Evolutionary conservation across 2,888 invertebrate species (phyloP).

Genomic region (Mallateleia sp.): DNA sequence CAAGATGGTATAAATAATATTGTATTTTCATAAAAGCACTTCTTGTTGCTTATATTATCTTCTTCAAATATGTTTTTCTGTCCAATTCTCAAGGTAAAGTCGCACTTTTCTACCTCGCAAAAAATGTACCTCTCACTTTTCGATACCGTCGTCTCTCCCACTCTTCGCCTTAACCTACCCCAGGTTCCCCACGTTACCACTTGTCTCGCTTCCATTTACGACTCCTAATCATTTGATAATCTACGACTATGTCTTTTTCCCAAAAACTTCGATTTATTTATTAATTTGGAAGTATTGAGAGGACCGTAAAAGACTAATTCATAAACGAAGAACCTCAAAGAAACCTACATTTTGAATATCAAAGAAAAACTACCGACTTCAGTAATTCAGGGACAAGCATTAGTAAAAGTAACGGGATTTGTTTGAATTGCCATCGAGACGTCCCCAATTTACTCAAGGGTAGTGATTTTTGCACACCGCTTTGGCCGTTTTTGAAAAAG

Average conservation of each 20-base stretch:
- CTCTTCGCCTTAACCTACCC: no score
- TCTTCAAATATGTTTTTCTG: slow-evolving; percentile 82
- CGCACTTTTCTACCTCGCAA: slow-evolving; percentile 68
- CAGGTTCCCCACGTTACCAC: no score
- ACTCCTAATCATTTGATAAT: slow-evolving; percentile 38
- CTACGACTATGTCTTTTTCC: slow-evolving; percentile 69
- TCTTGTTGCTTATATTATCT: slow-evolving; percentile 89
- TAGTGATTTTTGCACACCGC: neutral
- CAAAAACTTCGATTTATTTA: slow-evolving; percentile 29
- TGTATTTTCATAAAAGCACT: slow-evolving; percentile 89
- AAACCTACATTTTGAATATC: no score
- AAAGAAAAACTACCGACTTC: neutral
- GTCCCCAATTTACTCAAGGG: no score
- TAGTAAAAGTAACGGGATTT: neutral
- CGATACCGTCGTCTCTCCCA: slow-evolving; percentile 44
- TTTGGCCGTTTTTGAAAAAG: no score
- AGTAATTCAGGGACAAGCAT: neutral
- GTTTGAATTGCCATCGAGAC: no score
- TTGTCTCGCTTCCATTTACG: slow-evolving; percentile 12
- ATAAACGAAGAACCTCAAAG: no score
- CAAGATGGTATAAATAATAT: slow-evolving; percentile 89
- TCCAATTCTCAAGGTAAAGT: slow-evolving; percentile 73
- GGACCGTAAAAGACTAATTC: neutral
- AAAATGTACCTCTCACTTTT: slow-evolving; percentile 69
- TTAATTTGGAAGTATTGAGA: neutral